phyloP scores from a whole-genome alignment of 2,113 vertebrate species.

The Connochaetes taurinus region DNA sequence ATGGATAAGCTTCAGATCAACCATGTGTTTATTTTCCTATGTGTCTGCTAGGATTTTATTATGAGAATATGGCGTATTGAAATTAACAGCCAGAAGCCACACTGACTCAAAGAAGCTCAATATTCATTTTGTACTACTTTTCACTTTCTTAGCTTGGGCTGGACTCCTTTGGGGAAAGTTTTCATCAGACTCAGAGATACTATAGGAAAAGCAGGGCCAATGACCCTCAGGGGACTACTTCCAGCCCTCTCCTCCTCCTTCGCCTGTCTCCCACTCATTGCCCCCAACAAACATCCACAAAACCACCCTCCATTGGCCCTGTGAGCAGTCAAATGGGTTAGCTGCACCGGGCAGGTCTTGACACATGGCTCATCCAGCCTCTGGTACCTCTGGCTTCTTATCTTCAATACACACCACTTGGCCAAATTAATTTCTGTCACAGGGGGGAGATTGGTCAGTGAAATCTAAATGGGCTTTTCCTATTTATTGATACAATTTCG shows the following conservation, averaged over 20 bases:
- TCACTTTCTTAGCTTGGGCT: neutral
- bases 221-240: neutral
- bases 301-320: neutral
- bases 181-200: neutral
- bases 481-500: conserved; percentile 77
- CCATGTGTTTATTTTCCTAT: conserved; percentile 48
- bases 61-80: conserved; percentile 9
- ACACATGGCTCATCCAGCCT: neutral
- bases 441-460: conserved; percentile 73
- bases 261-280: neutral
- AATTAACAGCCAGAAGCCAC: conserved; percentile 41
- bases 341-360: neutral
- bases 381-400: neutral
- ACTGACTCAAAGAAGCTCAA: neutral
- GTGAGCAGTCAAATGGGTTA: neutral
- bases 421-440: conserved; percentile 77
- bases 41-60: conserved; percentile 42
- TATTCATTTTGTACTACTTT: neutral
- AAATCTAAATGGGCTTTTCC: conserved; percentile 76
- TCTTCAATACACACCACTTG: conserved; percentile 35
- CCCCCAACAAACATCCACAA: neutral
- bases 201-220: neutral
- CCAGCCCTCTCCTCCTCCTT: neutral
- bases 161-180: neutral
- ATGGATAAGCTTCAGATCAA: conserved; percentile 14